A percentile compares a stretch with the other conserved stretches of the same genome.
phyloP scores from a whole-genome alignment of 64 coral and sea anemone genomes.

The Pachyseris speciosa region DNA sequence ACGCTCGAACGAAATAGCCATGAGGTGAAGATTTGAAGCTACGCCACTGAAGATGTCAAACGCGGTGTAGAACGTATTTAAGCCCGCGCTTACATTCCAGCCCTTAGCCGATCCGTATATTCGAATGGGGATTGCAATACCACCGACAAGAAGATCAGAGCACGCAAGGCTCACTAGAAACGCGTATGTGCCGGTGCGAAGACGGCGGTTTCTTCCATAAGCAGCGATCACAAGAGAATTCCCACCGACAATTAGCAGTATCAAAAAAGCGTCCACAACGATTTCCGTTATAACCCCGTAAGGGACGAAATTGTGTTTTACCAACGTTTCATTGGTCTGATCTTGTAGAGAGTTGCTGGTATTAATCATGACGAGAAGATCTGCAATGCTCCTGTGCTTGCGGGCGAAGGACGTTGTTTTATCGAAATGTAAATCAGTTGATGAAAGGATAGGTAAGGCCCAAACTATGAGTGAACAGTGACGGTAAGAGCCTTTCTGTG shows the following conservation, averaged over 20 bases:
- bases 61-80: constrained; percentile 34
- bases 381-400: neutral
- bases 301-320: neutral
- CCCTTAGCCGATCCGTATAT: constrained; percentile 45
- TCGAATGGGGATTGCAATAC: constrained; percentile 68
- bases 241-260: constrained; percentile 59
- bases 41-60: constrained; percentile 85
- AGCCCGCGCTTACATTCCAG: neutral
- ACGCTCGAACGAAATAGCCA: constrained; percentile 80
- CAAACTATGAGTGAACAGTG: no score
- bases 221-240: constrained; percentile 80
- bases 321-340: neutral
- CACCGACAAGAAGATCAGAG: constrained; percentile 81
- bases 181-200: constrained; percentile 77
- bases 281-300: neutral
- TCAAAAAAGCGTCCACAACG: constrained; percentile 1
- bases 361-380: neutral
- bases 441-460: no score
- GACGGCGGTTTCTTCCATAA: constrained; percentile 61
- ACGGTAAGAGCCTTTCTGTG: no score
- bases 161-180: constrained; percentile 78
- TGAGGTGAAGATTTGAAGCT: constrained; percentile 82
- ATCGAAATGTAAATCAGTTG: no score
- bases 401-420: neutral
- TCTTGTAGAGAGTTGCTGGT: neutral